Percentiles rank a stretch among this genome's conserved stretches.
These are phyloP conservation scores for Glaucopsyche alexis DNA, from an alignment of 2,888 invertebrate species.

Conservation along the genomic window DNA sequence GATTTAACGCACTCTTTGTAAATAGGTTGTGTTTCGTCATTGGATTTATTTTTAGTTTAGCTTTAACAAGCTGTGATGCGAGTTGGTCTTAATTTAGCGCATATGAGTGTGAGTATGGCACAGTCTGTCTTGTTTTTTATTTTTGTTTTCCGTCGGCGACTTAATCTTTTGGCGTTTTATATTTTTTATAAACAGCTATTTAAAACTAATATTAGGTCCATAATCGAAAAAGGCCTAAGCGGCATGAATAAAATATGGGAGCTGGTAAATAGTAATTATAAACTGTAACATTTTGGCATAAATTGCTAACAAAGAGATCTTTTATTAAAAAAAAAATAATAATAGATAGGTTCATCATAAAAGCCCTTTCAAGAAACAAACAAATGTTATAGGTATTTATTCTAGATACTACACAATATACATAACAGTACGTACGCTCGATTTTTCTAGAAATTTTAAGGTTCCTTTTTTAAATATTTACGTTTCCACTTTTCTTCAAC, in stretches of 20 bases:
- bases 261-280: no score
- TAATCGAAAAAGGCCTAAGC: no score
- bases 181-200: background rate
- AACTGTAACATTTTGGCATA: no score
- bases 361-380: background rate
- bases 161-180: background rate
- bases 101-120: slow-evolving; percentile 68
- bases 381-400: background rate
- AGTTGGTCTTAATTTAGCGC: slow-evolving; percentile 75
- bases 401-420: background rate
- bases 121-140: slow-evolving; percentile 66
- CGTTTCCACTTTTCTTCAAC: background rate
- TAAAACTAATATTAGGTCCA: background rate
- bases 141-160: slow-evolving; percentile 39
- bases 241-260: no score
- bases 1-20: slow-evolving; percentile 46
- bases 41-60: slow-evolving; percentile 75
- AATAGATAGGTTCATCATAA: background rate
- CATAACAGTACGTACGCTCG: background rate
- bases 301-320: no score
- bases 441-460: background rate
- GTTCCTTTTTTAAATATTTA: background rate
- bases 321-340: no score
- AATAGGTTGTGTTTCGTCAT: slow-evolving; percentile 72
- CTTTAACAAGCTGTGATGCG: slow-evolving; percentile 73